Base-by-base conservation (phyloP, 2,797 vertebrate species). In the Hapalemur alaotrensis region DNA sequence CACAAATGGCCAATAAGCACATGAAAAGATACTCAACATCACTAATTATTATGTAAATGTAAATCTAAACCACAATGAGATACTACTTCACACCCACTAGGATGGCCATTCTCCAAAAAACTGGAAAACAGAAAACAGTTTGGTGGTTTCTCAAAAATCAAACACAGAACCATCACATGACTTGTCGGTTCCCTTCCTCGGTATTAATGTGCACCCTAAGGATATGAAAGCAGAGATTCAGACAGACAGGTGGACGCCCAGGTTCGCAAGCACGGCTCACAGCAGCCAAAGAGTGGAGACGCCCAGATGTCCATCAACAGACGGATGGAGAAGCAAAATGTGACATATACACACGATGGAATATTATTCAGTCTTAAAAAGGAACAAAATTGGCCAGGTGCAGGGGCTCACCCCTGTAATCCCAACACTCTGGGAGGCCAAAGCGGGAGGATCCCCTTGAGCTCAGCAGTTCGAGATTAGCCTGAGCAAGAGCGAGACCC, bases 281-380 rank as follows among this genome's bases (percentile, higher is more conserved):
- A 20, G 15, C 5, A 38, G 69, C 75, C 20, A 20, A 10, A 25
- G 30, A 2, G 28, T 20, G 15, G 79, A 43, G 23, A 18, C 1
- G 1, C 5, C 73, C 78, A 7, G 3, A 3, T 7, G 59, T 18
- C 61, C 72, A 35, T 14, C 57, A 6, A 1, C 0, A 72, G 83
- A 6, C 12, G 50, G 22, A 28, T 0, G 65, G 11, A 43, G 0
- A 72, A 10, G 13, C 46, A 54, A 15, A 57, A 7, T 2, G 2
- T 4, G 18, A 20, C 7, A 11, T 0, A 7, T 14, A 11, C 38
- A 5, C 13, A 79, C 30, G 2, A 11, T 1, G 12, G 48, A 38
- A 6, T 4, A 46, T 10, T 22, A 43, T 8, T 30, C 54, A 59
- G 41, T 52, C 85, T 67, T 18, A 20, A 50, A 54, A n/a, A 61